phyloP scores from a whole-genome alignment of 1,140 invertebrate species.

The Mercenaria mercenaria region DNA sequence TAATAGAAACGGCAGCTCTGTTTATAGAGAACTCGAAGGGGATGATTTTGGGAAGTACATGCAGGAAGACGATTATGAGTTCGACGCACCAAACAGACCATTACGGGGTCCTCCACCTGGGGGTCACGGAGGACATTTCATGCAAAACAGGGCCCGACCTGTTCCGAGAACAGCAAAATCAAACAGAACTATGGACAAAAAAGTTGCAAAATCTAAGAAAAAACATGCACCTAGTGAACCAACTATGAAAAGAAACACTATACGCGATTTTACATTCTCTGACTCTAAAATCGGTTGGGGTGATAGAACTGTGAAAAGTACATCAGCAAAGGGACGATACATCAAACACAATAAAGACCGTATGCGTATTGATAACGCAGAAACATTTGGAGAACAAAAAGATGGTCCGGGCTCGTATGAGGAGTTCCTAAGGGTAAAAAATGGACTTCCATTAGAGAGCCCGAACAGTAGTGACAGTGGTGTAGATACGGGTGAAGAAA shows the following conservation, averaged over 20 bases:
- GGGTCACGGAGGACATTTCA: neutral
- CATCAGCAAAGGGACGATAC: constrained; percentile 59
- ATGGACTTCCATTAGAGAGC: constrained; percentile 48
- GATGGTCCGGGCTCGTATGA: constrained; percentile 25
- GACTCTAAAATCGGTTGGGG: constrained; percentile 66
- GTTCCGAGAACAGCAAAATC: neutral
- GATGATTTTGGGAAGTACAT: constrained; percentile 60
- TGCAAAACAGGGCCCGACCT: neutral
- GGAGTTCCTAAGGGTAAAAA: constrained; percentile 49
- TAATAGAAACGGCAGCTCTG: neutral
- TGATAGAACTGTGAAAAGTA: constrained; percentile 61
- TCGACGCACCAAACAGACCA: constrained; percentile 1
- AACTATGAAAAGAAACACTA: constrained; percentile 53
- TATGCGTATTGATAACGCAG: neutral
- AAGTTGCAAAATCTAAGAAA: constrained; percentile 52
- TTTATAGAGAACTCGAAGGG: constrained; percentile 28
- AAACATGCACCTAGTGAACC: neutral
- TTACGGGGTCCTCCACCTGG: neutral
- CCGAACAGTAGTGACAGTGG: constrained; percentile 66
- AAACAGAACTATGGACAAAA: neutral
- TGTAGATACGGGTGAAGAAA: constrained; percentile 41
- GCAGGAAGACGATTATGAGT: constrained; percentile 64
- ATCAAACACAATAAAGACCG: constrained; percentile 66
- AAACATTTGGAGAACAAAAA: neutral
- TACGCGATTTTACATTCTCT: constrained; percentile 63